These are phyloP conservation scores for Drosophila atroscutellata DNA, from an alignment of 2,888 invertebrate genomes.

Conservation along the genomic window DNA sequence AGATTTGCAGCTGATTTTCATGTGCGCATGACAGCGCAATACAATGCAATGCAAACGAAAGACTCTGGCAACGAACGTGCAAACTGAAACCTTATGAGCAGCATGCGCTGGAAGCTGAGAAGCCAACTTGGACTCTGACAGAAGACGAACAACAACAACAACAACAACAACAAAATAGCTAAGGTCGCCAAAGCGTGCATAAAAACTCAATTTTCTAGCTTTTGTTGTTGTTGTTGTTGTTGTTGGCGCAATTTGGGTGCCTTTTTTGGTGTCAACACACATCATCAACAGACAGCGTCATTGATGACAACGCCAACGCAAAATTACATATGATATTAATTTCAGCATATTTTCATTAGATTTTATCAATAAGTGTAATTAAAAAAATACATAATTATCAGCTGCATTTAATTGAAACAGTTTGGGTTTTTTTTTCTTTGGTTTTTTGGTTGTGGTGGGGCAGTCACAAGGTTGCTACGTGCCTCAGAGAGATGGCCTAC, in stretches of 20 bases:
- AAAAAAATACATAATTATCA: conserved; percentile 49
- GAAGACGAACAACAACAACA: conserved; percentile 30
- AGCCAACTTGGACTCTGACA: conserved; percentile 40
- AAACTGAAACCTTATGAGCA: conserved; percentile 26
- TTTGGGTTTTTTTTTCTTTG: conserved; percentile 30
- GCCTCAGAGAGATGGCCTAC: conserved; percentile 55
- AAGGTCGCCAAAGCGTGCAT: conserved; percentile 67
- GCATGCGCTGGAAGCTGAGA: conserved; percentile 20
- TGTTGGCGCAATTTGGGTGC: conserved; percentile 72
- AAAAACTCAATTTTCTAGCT: conserved; percentile 61
- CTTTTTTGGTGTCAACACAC: conserved; percentile 71
- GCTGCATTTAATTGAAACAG: conserved; percentile 74
- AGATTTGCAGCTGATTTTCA: conserved; percentile 64
- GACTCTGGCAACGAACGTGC: conserved; percentile 76
- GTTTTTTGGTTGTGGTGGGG: not conserved
- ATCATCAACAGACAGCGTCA: conserved; percentile 25
- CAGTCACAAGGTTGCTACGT: conserved; percentile 67
- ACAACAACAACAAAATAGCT: conserved; percentile 32
- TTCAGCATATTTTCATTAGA: conserved; percentile 54
- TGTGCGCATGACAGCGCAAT: conserved; percentile 76
- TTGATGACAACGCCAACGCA: conserved; percentile 73
- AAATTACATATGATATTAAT: conserved; percentile 69
- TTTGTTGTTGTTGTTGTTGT: conserved; percentile 64
- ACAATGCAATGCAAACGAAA: conserved; percentile 69
- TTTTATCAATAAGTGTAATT: not conserved